Percentiles rank a stretch among this genome's conserved stretches.
Conservation (phyloP, 2,888 invertebrate species). For the Lasioglossum calceatum region DNA sequence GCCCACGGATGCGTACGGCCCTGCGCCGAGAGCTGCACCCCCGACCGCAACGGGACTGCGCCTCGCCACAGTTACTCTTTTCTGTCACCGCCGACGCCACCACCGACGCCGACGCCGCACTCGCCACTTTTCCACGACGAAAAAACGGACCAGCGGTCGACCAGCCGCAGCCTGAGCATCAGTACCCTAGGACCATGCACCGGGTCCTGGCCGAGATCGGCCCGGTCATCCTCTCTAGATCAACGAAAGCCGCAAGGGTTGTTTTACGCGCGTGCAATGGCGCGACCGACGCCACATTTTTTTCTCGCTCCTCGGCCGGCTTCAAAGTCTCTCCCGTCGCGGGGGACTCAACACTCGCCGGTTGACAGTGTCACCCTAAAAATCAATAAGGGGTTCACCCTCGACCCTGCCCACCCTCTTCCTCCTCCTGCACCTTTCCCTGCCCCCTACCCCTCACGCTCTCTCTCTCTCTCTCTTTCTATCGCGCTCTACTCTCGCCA, state of each 20-base stretch:
- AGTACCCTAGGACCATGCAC: neutral
- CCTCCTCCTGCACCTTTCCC: slow-evolving; percentile 76
- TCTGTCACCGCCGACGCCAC: slow-evolving; percentile 66
- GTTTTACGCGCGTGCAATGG: slow-evolving; percentile 46
- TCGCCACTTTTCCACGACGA: slow-evolving; percentile 78
- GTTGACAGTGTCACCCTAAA: slow-evolving; percentile 89
- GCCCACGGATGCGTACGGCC: slow-evolving; percentile 67
- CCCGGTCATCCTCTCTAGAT: neutral
- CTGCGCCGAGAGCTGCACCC: slow-evolving; percentile 73
- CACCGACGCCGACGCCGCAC: slow-evolving; percentile 38
- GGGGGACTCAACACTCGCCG: slow-evolving; percentile 85
- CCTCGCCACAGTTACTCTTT: slow-evolving; percentile 76
- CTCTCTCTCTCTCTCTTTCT: slow-evolving; percentile 14
- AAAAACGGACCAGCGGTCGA: slow-evolving; percentile 51
- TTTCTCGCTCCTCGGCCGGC: slow-evolving; percentile 83
- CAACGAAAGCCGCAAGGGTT: slow-evolving; percentile 18
- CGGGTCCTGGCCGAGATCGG: neutral
- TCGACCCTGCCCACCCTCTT: slow-evolving; percentile 82
- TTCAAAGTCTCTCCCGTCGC: slow-evolving; percentile 85
- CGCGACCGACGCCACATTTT: slow-evolving; percentile 81
- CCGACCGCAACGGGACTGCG: slow-evolving; percentile 76
- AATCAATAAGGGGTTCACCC: slow-evolving; percentile 87
- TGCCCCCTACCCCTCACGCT: slow-evolving; percentile 63
- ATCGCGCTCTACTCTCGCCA: neutral
- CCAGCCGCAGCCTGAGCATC: neutral